These are phyloP conservation scores for Babyrousa celebensis DNA, from an alignment of 2,797 vertebrate genomes.

Conservation along the genomic window DNA sequence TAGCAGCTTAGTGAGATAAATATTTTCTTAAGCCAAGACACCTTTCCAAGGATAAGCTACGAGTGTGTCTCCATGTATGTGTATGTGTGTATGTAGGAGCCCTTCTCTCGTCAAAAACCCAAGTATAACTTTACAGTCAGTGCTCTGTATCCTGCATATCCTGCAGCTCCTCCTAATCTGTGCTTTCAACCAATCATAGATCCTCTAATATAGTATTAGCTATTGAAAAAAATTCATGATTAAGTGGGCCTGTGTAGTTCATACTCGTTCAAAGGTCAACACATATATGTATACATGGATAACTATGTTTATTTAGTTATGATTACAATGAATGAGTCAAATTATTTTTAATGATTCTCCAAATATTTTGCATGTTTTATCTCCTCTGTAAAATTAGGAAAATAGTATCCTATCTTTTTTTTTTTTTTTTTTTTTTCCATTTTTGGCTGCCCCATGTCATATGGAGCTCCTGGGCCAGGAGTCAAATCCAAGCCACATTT, in stretches of 20 bases:
- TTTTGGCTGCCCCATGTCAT: no score
- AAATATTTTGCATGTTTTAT: constrained; percentile 28
- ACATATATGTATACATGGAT: neutral
- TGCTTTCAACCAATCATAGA: neutral
- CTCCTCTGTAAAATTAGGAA: constrained; percentile 53
- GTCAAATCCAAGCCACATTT: no score
- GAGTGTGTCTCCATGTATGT: neutral
- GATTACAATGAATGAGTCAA: neutral
- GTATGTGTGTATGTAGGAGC: neutral
- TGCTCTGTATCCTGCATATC: neutral
- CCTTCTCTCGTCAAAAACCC: neutral
- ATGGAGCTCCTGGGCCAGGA: no score
- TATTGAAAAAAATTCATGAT: neutral
- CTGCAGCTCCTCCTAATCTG: neutral
- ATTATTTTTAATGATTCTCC: constrained; percentile 57
- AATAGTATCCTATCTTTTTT: neutral
- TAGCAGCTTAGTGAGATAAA: neutral
- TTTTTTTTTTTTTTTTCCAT: no score
- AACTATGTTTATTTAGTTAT: neutral
- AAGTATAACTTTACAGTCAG: neutral
- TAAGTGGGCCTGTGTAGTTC: neutral
- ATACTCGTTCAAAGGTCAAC: neutral
- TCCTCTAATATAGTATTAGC: neutral
- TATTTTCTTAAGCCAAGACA: constrained; percentile 35
- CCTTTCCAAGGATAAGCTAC: constrained; percentile 28